phyloP scores from a whole-genome alignment of 2,797 vertebrate genomes.

The Trachops cirrhosus region DNA sequence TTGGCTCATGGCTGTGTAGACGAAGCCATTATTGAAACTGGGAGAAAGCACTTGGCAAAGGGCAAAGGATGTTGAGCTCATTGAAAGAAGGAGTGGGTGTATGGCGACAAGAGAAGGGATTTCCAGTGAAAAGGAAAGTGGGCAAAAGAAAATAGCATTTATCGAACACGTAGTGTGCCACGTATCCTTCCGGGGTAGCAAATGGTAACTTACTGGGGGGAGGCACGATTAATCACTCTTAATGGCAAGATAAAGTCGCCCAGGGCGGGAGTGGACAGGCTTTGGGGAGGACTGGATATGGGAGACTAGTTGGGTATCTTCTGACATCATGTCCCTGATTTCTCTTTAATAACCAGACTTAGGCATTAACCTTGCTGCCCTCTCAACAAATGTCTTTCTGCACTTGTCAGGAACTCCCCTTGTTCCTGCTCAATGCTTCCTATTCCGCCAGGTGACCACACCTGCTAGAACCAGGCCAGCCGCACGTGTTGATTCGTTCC shows the following conservation, averaged over 20 bases:
- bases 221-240: background rate
- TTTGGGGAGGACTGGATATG: background rate
- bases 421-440: conserved; percentile 31
- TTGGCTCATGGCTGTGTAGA: background rate
- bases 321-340: background rate
- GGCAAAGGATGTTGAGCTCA: background rate
- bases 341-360: conserved; percentile 30
- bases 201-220: background rate
- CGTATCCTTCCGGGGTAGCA: background rate
- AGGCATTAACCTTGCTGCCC: background rate
- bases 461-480: conserved; percentile 33
- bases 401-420: conserved; percentile 53
- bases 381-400: background rate
- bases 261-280: background rate
- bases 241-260: background rate
- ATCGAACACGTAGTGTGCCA: background rate
- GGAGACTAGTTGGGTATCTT: background rate
- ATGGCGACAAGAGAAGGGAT: background rate
- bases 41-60: background rate
- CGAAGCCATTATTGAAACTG: background rate
- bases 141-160: background rate
- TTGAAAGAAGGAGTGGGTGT: background rate
- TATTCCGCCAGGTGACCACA: conserved; percentile 55
- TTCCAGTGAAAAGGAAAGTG: background rate
- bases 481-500: background rate